Base-by-base conservation (phyloP, 2,113 vertebrate species). In the Cnemophilus loriae region DNA sequence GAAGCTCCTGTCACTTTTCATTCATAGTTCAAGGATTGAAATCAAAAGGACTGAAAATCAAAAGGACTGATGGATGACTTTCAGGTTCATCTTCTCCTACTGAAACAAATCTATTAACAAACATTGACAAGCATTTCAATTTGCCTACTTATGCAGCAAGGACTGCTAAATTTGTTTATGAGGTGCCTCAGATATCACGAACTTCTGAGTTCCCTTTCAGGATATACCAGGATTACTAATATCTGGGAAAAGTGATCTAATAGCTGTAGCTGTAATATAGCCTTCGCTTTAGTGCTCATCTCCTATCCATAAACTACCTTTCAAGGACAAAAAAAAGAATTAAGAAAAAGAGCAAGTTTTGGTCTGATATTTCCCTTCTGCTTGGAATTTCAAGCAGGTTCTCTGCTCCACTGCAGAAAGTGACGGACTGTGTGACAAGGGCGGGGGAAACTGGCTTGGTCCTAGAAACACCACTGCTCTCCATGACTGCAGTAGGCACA, bases 401-500 rank as follows among this genome's bases (percentile, higher is more conserved):
- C 37, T 22, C 13, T 42, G 26, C 7, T 83, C 22, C 12, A 26
- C 19, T 27, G n/a, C 21, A 44, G 46, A 22, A 76, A 41, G 13
- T 32, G 57, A n/a, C 2, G 16, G 47, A 42, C 57, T 35, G 16
- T 49, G 22, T 69, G 81, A 69, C 37, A 84, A 69, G 53, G 20
- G 47, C 16, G 8, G 26, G 14, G 6, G 4, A 4, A 35, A 33
- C 44, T 86, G 61, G 12, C 27, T 76, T 71, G 15, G 30, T 76
- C 53, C 41, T 52, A 14, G 10, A 30, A 68, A 89, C 44, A 47
- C 37, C 10, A 9, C 33, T 65, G 37, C 30, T 87, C 21, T 65
- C n/a, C 1, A 1, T 49, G 37, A 27, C 33, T 21, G 8, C 7
- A 0, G 42, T 9, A n/a, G 53, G 26, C 26, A 61, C 13, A n/a